Conservation (phyloP, 2,888 invertebrate genomes). For the Platycheirus albimanus region DNA sequence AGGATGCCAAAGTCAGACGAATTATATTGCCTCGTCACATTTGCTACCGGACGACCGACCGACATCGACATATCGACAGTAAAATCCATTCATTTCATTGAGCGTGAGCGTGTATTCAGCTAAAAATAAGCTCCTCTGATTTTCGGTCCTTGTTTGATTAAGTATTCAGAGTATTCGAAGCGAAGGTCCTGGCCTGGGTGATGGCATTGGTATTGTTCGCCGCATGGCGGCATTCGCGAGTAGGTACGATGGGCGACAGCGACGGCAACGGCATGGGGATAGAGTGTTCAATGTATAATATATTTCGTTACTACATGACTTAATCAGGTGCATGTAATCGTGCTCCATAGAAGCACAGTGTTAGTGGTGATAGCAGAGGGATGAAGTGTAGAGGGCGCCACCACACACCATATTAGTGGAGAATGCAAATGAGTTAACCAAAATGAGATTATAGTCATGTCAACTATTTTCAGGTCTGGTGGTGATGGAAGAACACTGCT, state of each 20-base stretch:
- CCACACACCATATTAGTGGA: conserved; percentile 40
- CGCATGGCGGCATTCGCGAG: neutral
- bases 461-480: conserved; percentile 54
- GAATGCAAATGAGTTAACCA: conserved; percentile 70
- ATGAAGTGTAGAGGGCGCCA: neutral
- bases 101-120: neutral
- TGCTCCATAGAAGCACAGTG: conserved; percentile 11
- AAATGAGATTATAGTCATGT: conserved; percentile 67
- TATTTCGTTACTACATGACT: conserved; percentile 28
- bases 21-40: too few relatives aligned
- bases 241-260: too few relatives aligned
- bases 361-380: neutral
- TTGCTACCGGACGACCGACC: neutral
- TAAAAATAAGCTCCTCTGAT: conserved; percentile 22
- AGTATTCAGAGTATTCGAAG: conserved; percentile 52
- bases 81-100: conserved; percentile 32
- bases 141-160: conserved; percentile 47
- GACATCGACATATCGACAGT: too few relatives aligned
- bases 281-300: neutral
- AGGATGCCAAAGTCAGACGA: conserved; percentile 47
- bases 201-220: conserved; percentile 15
- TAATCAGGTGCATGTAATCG: conserved; percentile 31
- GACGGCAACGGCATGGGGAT: neutral
- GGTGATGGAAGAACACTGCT: conserved; percentile 20
- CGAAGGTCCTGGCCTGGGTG: conserved; percentile 19